Percentiles rank a stretch among this genome's conserved stretches.
Evolutionary conservation across 2,888 invertebrate genomes (phyloP).

Genomic region (Cacoxenus indagator): DNA sequence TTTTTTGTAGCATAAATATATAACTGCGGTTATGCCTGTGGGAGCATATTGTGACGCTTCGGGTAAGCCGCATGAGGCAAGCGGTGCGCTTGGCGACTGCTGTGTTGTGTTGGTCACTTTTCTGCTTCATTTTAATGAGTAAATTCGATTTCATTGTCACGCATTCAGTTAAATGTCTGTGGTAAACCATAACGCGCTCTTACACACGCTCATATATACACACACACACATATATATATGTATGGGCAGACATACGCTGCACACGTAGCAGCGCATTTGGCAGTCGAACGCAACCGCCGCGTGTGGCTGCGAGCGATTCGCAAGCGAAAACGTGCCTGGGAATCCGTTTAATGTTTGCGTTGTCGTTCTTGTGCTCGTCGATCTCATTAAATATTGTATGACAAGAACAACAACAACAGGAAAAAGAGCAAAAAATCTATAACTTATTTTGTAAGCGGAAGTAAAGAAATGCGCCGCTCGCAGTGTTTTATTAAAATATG

Average conservation of each 20-base stretch:
- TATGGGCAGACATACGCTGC: too few relatives aligned
- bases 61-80: not conserved
- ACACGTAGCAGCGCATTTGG: too few relatives aligned
- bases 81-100: not conserved
- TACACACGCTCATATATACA: not conserved
- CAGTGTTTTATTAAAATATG: conserved; percentile 54
- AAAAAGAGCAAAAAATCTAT: conserved; percentile 7
- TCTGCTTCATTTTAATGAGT: conserved; percentile 53
- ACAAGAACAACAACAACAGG: not conserved
- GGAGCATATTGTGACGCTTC: too few relatives aligned
- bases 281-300: conserved; percentile 53
- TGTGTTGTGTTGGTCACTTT: not conserved
- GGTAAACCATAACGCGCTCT: not conserved
- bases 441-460: conserved; percentile 19
- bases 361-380: not conserved
- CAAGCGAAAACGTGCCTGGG: conserved; percentile 56
- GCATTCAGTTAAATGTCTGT: conserved; percentile 32
- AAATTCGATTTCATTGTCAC: conserved; percentile 61
- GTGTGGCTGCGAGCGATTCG: conserved; percentile 34
- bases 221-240: not conserved
- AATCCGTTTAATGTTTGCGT: conserved; percentile 38
- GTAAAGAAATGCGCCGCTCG: not conserved
- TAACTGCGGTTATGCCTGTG: conserved; percentile 7
- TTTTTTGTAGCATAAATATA: not conserved
- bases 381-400: conserved; percentile 32